Base-by-base conservation (phyloP, 2,888 invertebrate genomes). In the Leptura quadrifasciata region DNA sequence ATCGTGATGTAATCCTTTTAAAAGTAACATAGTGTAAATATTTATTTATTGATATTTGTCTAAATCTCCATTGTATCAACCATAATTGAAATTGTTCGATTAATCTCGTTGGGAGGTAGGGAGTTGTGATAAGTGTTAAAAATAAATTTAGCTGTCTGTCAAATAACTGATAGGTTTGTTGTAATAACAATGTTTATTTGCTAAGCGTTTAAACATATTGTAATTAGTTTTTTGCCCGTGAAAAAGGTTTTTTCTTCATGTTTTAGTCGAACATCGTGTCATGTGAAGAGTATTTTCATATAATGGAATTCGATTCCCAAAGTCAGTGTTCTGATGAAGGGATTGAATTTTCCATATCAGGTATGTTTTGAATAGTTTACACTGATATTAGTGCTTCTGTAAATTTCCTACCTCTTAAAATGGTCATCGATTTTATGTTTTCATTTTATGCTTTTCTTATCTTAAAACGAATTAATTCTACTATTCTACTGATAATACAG, bases 271-370 rank as follows among this genome's bases (percentile, higher is more conserved):
- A 71, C 31, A 52, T 70, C 69, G 67, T 77, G 77, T 76, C 72
- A 78, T 80, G 80, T 79, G 69, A 79, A 75, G 70, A 54, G 27
- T 74, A 75, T 63, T 5, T 27, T 24, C 73, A 71, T 77, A 86
- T 81, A 80, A 87, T 87, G 87, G 87, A 87, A 84, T 83, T 84
- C 80, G 87, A 87, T 85, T 83, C 82, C 79, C 83, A 84, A 80
- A 87, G 86, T 81, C 84, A 84, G 78, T 85, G 86, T 83, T 87
- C 87, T 69, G 86, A 87, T 82, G 87, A 87, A 83, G 86, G 84
- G 78, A 85, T 84, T 76, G 87, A 87, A 81, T 79, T 86, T 78
- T 84, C 86, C 74, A 77, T 83, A 63, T 83, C 82, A 79, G 86
- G 87, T 86, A 82, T 81, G 80, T 78, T 67, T 65, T 68, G 61